Percentiles rank a stretch among this genome's conserved stretches.
These are phyloP conservation scores for Phengaris arion DNA, from an alignment of 2,888 invertebrate species.

Conservation along the genomic window DNA sequence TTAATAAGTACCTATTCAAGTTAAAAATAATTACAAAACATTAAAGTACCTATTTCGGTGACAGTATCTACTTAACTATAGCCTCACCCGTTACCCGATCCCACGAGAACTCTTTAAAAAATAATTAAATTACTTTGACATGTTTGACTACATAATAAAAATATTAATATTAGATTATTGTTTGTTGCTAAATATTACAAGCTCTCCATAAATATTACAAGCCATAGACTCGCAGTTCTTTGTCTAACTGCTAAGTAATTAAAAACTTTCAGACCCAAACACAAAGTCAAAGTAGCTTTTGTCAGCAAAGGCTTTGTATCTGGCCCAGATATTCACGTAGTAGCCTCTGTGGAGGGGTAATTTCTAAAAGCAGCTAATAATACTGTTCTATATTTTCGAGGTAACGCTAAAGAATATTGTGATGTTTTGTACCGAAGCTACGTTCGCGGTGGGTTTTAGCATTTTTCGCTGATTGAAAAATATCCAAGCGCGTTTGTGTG, in stretches of 20 bases:
- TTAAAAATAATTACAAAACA: too few relatives aligned
- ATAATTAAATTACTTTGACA: neutral
- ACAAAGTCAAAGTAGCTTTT: constrained; percentile 22
- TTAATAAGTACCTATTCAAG: too few relatives aligned
- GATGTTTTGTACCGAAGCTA: neutral
- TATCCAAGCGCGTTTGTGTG: neutral
- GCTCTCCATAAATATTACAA: neutral
- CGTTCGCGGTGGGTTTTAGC: neutral
- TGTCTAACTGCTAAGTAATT: constrained; percentile 11
- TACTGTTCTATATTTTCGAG: neutral
- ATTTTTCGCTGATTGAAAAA: constrained; percentile 8
- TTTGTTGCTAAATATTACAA: neutral
- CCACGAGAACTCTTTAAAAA: neutral
- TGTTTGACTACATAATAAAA: neutral
- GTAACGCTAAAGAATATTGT: neutral
- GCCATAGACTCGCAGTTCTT: neutral
- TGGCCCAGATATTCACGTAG: constrained; percentile 15
- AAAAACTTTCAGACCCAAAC: constrained; percentile 8
- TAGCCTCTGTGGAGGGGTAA: neutral
- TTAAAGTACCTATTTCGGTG: too few relatives aligned
- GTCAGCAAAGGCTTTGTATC: constrained; percentile 22
- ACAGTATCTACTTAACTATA: too few relatives aligned
- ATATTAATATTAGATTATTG: too few relatives aligned
- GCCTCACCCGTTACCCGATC: neutral
- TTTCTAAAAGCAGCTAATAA: constrained; percentile 7